Evolutionary conservation across 2,888 invertebrate species (phyloP), one percentile per base, ranked within the genome.

Genomic region (Nowickia ferox): DNA sequence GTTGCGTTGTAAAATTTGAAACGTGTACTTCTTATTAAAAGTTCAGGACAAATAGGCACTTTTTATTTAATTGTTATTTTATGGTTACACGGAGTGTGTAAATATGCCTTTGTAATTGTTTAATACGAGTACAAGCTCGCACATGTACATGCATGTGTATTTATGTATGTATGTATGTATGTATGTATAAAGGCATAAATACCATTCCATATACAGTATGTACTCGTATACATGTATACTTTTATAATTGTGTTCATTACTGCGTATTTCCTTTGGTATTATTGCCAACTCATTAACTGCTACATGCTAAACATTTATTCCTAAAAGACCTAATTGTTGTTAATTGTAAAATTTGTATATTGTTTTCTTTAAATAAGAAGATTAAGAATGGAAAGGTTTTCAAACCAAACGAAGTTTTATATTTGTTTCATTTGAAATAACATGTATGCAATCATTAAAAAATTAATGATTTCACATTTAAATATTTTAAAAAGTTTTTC

Each of bases 221-320:
- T 53, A 53, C 9, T n/a, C n/a, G n/a, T n/a, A 48, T n/a, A 40
- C 48, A 40, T 71, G 71, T 44, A n/a, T n/a, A 40, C 17, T 40
- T 65, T 61, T 81, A 69, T 48, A 68, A 71, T 65, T 19, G 59
- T n/a, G 46, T 68, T 74, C 66, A 78, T 84, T 84, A 84, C 72
- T 72, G 89, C 90, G 87, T 88, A 89, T 89, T 90, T 91, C 40
- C 72, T 59, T 8, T 61, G 59, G 44, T 78, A 53, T 84, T 91
- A 91, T 91, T 91, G 91, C 91, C 91, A 91, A 88, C 91, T 89
- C 91, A 91, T 91, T 91, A 91, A 91, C 91, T 71, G 77, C 76
- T 71, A 86, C 84, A 83, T 84, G 86, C 59, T 61, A 68, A 76
- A 75, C 78, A 82, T 76, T 86, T 61, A 79, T 63, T 55, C 42